Conservation (phyloP, 2,113 vertebrate genomes). For the Panthera leo region DNA sequence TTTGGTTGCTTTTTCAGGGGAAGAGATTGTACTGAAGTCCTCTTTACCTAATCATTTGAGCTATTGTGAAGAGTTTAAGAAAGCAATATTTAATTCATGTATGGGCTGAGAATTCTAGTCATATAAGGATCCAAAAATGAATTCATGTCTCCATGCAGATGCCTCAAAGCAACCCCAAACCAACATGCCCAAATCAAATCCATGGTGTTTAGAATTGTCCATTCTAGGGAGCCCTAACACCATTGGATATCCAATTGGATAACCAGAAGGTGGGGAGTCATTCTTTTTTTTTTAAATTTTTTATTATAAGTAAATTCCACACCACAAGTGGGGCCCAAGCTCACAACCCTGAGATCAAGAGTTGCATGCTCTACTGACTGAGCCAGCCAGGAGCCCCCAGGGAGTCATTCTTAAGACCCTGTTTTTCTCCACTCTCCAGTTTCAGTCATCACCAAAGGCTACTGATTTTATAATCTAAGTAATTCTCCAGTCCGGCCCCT, state of each 20-base stretch:
- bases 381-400: neutral
- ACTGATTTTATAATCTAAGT: neutral
- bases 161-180: neutral
- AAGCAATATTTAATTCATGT: neutral
- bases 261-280: neutral
- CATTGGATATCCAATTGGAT: neutral
- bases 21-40: neutral
- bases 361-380: neutral
- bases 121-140: neutral
- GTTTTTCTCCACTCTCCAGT: neutral
- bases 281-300: neutral
- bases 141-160: neutral
- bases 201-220: neutral
- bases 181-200: neutral
- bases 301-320: neutral
- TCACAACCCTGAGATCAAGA: neutral
- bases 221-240: neutral
- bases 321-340: neutral
- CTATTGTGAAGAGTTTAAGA: neutral
- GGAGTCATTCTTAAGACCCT: neutral
- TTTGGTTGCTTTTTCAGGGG: neutral
- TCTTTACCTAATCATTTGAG: neutral
- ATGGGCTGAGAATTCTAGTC: neutral
- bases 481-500: neutral
- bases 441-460: neutral